Percentiles rank a stretch among this genome's conserved stretches.
Conservation (phyloP, 2,888 invertebrate genomes). For the Platycheirus rosarum region DNA sequence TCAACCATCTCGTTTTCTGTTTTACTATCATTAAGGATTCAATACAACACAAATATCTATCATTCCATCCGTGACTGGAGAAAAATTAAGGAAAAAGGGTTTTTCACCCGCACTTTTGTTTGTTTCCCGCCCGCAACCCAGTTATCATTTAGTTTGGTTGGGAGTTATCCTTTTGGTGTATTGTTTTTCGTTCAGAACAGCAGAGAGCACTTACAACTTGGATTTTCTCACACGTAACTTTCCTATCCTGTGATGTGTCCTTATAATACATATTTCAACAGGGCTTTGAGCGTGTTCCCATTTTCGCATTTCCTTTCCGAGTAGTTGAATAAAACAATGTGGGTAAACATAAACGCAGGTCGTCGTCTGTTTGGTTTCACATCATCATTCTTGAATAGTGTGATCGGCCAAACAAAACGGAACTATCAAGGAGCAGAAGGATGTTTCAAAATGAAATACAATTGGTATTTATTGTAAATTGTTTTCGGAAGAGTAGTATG, state of each 20-base stretch:
- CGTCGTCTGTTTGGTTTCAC: slow-evolving; percentile 56
- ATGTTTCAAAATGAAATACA: slow-evolving; percentile 46
- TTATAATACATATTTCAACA: slow-evolving; percentile 37
- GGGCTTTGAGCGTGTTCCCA: slow-evolving; percentile 43
- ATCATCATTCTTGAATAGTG: slow-evolving; percentile 65
- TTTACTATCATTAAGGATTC: slow-evolving; percentile 58
- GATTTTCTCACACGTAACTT: slow-evolving; percentile 47
- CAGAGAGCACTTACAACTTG: slow-evolving; percentile 24
- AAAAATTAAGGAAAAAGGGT: slow-evolving; percentile 46
- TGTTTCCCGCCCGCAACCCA: not conserved
- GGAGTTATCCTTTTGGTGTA: slow-evolving; percentile 14
- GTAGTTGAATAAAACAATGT: slow-evolving; percentile 45
- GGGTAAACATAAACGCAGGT: slow-evolving; percentile 34
- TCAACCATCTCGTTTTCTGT: slow-evolving; percentile 35
- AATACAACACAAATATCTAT: slow-evolving; percentile 65
- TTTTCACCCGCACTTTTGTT: not conserved
- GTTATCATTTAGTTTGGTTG: not conserved
- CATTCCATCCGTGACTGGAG: slow-evolving; percentile 57
- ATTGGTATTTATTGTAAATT: slow-evolving; percentile 58
- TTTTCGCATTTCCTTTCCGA: not conserved
- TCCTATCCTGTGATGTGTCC: not conserved
- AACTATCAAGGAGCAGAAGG: slow-evolving; percentile 3
- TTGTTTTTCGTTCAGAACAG: slow-evolving; percentile 21
- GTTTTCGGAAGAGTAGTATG: not conserved
- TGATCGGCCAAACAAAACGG: slow-evolving; percentile 48